These are phyloP conservation scores for Machimus atricapillus DNA, from an alignment of 2,888 invertebrate genomes.

Conservation along the genomic window DNA sequence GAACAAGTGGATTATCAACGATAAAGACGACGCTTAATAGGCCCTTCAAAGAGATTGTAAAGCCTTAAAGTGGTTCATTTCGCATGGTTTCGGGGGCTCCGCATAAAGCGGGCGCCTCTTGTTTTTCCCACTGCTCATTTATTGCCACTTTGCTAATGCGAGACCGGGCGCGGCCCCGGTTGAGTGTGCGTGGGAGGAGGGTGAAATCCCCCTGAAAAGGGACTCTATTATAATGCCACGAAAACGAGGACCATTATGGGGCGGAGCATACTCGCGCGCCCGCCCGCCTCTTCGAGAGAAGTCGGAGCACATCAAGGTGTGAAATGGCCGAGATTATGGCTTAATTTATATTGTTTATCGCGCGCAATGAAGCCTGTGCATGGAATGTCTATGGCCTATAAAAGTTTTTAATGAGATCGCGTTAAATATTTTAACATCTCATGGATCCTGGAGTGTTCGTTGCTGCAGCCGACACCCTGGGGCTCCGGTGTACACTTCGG, in stretches of 20 bases:
- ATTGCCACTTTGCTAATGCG: background rate
- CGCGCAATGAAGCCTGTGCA: conserved; percentile 18
- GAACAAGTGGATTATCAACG: conserved; percentile 40
- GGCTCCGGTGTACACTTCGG: background rate
- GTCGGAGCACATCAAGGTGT: conserved; percentile 20
- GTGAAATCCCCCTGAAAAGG: background rate
- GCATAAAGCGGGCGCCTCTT: conserved; percentile 3
- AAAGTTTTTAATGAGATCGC: conserved; percentile 25
- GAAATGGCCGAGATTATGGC: conserved; percentile 28
- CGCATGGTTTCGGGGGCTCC: conserved; percentile 14
- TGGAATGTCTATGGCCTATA: conserved; percentile 28
- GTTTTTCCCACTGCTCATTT: conserved; percentile 1
- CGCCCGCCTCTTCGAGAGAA: background rate
- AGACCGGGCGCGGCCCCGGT: background rate
- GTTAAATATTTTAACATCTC: conserved; percentile 31
- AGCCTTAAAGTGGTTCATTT: conserved; percentile 36
- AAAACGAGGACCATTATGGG: conserved; percentile 13
- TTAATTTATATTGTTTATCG: conserved; percentile 34
- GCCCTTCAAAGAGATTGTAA: conserved; percentile 31
- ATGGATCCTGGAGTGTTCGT: background rate
- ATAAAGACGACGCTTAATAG: conserved; percentile 38
- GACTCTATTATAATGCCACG: conserved; percentile 18
- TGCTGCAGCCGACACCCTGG: background rate
- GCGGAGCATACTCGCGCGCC: background rate
- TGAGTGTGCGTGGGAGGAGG: background rate